These are phyloP conservation scores for Diarsia rubi DNA, from an alignment of 2,888 invertebrate species.

Conservation along the genomic window DNA sequence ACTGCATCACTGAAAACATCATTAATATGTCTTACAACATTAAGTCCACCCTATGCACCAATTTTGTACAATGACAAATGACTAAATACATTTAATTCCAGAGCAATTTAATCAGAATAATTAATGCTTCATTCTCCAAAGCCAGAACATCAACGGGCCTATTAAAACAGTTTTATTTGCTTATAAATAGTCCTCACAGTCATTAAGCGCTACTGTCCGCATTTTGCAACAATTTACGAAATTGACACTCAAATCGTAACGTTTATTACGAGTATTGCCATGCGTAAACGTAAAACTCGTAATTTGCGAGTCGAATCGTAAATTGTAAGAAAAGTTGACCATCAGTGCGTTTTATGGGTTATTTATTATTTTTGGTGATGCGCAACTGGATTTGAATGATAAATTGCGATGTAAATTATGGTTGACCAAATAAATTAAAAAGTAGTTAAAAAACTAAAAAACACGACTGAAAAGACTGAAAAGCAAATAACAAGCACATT, in stretches of 20 bases:
- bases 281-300: conserved; percentile 62
- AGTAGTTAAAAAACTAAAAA: too few relatives aligned
- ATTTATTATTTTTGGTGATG: conserved; percentile 58
- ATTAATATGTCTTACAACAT: background rate
- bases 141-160: conserved; percentile 12
- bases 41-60: background rate
- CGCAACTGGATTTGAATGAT: background rate
- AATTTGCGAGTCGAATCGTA: conserved; percentile 63
- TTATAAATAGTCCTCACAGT: conserved; percentile 44
- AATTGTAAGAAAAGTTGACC: conserved; percentile 65
- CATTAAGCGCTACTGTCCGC: conserved; percentile 55
- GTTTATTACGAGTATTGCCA: conserved; percentile 63
- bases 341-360: conserved; percentile 54
- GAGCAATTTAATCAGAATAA: background rate
- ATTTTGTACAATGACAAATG: background rate
- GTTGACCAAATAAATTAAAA: background rate
- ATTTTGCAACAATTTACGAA: conserved; percentile 69
- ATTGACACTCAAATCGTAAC: conserved; percentile 70
- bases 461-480: too few relatives aligned
- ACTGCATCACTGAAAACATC: background rate
- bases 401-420: background rate
- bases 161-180: conserved; percentile 60
- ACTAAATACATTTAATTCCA: background rate
- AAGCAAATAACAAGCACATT: too few relatives aligned
- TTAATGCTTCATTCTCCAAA: conserved; percentile 15